Evolutionary conservation across 2,888 invertebrate species (phyloP).

Genomic region (Gari tellinella): DNA sequence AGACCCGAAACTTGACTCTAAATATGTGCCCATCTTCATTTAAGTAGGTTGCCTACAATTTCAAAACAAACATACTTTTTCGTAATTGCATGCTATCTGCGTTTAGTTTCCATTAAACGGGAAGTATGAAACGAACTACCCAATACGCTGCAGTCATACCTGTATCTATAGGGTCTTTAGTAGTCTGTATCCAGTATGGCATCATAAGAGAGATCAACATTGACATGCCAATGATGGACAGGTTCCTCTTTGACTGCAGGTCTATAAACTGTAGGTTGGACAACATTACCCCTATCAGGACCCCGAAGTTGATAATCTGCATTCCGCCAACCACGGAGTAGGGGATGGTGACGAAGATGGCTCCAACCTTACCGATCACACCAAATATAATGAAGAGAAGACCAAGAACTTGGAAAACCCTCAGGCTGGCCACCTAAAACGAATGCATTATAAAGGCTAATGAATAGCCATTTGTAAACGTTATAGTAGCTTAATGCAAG

Average conservation of each 20-base stretch:
- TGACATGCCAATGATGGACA: conserved; percentile 94
- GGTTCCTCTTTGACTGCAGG: conserved; percentile 92
- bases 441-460: neutral
- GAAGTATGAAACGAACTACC: too few relatives aligned
- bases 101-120: too few relatives aligned
- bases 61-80: too few relatives aligned
- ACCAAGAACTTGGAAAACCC: conserved; percentile 83
- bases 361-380: conserved; percentile 84
- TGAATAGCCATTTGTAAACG: too few relatives aligned
- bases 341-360: conserved; percentile 84
- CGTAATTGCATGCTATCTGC: too few relatives aligned
- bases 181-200: conserved; percentile 66
- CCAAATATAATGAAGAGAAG: conserved; percentile 83
- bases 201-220: conserved; percentile 91
- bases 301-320: conserved; percentile 70
- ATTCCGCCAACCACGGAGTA: conserved; percentile 84
- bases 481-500: too few relatives aligned
- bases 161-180: conserved; percentile 59
- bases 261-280: conserved; percentile 86
- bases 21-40: too few relatives aligned
- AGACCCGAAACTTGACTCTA: too few relatives aligned
- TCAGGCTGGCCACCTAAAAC: conserved; percentile 82
- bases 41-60: too few relatives aligned
- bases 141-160: too few relatives aligned
- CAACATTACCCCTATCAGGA: conserved; percentile 72